Conservation (phyloP, 2,113 vertebrate genomes). For the Hirundichthys speculiger region DNA sequence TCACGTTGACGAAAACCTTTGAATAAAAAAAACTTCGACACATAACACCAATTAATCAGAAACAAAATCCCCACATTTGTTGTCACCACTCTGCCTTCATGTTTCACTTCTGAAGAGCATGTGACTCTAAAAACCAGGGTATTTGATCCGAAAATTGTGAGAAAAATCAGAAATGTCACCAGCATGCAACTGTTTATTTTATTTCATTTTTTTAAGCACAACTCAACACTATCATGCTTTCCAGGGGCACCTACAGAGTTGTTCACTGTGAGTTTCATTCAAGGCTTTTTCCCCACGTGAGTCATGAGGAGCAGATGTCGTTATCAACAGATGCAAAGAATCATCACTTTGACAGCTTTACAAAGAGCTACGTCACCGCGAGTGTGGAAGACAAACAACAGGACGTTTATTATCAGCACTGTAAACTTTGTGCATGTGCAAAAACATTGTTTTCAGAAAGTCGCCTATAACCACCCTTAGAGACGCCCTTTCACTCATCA, state of each 20-base stretch:
- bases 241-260: constrained; percentile 13
- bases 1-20: too few species aligned
- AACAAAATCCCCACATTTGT: too few species aligned
- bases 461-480: constrained; percentile 27
- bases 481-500: constrained; percentile 35
- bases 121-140: too few species aligned
- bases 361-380: constrained; percentile 53
- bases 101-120: too few species aligned
- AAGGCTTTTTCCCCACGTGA: constrained; percentile 13
- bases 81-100: too few species aligned
- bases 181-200: too few species aligned
- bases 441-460: constrained; percentile 49
- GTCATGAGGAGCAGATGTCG: constrained; percentile 63
- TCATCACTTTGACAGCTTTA: constrained; percentile 71
- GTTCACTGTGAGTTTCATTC: constrained; percentile 11
- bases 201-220: too few species aligned
- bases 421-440: constrained; percentile 48
- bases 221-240: not conserved
- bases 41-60: too few species aligned
- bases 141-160: too few species aligned
- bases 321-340: constrained; percentile 66
- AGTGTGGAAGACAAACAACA: constrained; percentile 57
- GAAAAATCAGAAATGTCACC: too few species aligned
- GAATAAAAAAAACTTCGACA: too few species aligned
- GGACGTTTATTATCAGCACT: constrained; percentile 37